These are phyloP conservation scores for Drosophila affinis DNA, from an alignment of 2,888 invertebrate genomes.

Conservation along the genomic window DNA sequence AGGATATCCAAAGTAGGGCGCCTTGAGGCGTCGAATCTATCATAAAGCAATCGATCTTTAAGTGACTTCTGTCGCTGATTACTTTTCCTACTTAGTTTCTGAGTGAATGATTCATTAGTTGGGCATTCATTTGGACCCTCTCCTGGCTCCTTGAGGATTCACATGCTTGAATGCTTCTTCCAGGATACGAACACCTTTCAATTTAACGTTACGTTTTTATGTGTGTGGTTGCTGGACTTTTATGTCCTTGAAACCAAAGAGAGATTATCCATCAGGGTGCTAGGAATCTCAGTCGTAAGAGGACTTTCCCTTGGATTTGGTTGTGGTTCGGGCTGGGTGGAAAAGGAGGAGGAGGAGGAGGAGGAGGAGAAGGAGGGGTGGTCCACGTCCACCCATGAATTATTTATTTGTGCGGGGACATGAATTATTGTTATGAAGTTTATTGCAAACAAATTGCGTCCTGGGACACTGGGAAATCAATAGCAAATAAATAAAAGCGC, in stretches of 20 bases:
- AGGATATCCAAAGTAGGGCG: too few species aligned
- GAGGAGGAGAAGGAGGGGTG: not conserved
- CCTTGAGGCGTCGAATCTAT: not conserved
- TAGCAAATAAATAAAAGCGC: conserved; percentile 80
- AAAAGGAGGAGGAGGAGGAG: too few species aligned
- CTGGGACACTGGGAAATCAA: conserved; percentile 79
- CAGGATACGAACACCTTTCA: conserved; percentile 68
- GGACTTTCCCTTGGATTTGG: not conserved
- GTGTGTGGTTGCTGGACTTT: conserved; percentile 52
- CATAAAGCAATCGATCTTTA: not conserved
- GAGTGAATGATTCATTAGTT: not conserved
- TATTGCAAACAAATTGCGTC: conserved; percentile 81
- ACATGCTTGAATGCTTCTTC: conserved; percentile 52
- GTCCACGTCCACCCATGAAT: conserved; percentile 63
- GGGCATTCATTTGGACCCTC: not conserved
- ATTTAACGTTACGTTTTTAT: conserved; percentile 77
- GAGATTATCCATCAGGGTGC: conserved; percentile 23
- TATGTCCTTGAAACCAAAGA: conserved; percentile 33
- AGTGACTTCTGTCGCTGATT: not conserved
- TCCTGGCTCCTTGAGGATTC: not conserved
- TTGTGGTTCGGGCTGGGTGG: not conserved
- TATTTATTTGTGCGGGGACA: conserved; percentile 79
- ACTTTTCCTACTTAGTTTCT: too few species aligned
- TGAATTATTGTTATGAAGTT: conserved; percentile 81
- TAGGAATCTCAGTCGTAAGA: not conserved